These are phyloP conservation scores for Heteromormyrus szaboi DNA, from an alignment of 2,797 vertebrate genomes.

Conservation along the genomic window DNA sequence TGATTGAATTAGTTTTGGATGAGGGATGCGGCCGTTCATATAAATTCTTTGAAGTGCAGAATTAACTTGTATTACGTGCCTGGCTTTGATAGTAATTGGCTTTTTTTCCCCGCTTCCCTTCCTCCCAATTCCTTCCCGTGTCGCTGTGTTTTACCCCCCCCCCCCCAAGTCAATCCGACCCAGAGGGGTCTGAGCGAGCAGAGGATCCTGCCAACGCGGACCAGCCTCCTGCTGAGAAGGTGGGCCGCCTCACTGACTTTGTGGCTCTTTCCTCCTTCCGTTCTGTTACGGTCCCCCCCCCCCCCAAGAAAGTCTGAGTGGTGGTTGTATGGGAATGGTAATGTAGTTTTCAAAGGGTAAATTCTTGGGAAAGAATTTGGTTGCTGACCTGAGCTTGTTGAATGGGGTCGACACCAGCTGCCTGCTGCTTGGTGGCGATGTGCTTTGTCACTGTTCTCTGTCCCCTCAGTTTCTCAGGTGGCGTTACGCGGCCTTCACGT, in stretches of 20 bases:
- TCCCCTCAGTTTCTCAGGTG: not conserved
- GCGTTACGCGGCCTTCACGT: not conserved
- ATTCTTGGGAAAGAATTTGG: not conserved
- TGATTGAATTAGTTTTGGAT: not conserved
- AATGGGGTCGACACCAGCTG: not conserved
- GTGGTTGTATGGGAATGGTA: not conserved
- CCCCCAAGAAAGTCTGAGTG: not conserved
- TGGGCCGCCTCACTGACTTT: conserved; percentile 12
- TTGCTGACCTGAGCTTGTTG: not conserved
- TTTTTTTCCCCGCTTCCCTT: not conserved
- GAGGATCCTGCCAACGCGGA: conserved; percentile 24
- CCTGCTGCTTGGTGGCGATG: not conserved
- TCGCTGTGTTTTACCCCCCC: not conserved
- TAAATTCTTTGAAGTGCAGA: not conserved
- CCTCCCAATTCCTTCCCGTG: conserved; percentile 45
- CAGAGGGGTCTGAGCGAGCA: conserved; percentile 24
- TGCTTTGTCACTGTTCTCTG: not conserved
- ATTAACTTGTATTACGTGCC: not conserved
- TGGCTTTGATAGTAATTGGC: not conserved
- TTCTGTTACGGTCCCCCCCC: not conserved
- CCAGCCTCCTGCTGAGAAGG: conserved; percentile 31
- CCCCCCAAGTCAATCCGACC: conserved; percentile 28
- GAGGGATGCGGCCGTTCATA: not conserved
- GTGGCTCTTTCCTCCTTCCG: not conserved
- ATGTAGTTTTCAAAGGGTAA: not conserved